Evolutionary conservation across 2,888 invertebrate genomes (phyloP), one percentile per base, ranked within the genome.

Genomic region (Macrophya annulata): DNA sequence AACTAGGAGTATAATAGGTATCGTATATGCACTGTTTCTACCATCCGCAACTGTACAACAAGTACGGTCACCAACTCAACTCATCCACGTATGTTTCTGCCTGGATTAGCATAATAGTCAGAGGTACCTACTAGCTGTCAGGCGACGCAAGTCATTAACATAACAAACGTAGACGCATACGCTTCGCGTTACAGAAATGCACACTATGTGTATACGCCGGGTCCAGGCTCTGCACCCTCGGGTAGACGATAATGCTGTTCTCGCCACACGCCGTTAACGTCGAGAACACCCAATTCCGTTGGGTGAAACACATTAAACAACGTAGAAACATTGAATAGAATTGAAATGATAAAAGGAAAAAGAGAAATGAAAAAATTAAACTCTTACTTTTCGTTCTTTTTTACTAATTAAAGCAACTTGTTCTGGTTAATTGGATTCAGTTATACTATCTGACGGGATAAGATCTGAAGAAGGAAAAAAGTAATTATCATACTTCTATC

Each of bases 81-180:
- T 83, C 83, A 59, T 84, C 84, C 59, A 55, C 72, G 48, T 72
- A 72, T 82, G 74, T 74, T 84, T 85, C 71, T 62, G 59, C 84
- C 81, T 72, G 85, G 72, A 82, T 84, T 89, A 86, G 87, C 89
- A 88, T 88, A 89, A 90, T 86, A 86, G 87, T 87, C 84, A 45
- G 17, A 71, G 68, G 62, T 48, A 48, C 82, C 65, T 77, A 77
- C 55, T 72, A 86, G 84, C 68, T 85, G 87, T 85, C 86, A 85
- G 84, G 84, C 74, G 84, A 87, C 77, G 59, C 82, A 84, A 86
- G 89, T 89, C 89, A 91, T 91, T 90, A 91, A 89, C 90, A 90
- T 91, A 90, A 91, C 89, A 91, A 88, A 90, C 88, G 90, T 86
- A 87, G 86, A 88, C 88, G 81, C 77, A 77, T 77, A 77, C 77